Base-by-base conservation (phyloP, 2,113 vertebrate genomes). In the Neolamprologus falcicula region DNA sequence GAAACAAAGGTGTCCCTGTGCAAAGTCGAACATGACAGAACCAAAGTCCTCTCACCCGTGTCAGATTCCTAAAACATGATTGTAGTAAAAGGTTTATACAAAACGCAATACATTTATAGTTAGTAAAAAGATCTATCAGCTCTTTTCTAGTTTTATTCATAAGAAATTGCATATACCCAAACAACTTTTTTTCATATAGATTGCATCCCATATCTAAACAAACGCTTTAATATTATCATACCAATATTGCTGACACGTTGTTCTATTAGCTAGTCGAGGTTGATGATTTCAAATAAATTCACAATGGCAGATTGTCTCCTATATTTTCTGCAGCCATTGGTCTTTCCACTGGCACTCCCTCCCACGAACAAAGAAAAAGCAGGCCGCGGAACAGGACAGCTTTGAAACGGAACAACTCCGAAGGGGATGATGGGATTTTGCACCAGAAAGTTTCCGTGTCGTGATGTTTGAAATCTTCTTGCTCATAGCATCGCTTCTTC, bases 371-470 rank as follows among this genome's bases (percentile, higher is more conserved):
- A 89, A 88, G 42, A 87, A 88, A 40, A 94, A 87, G 86, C 89
- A 55, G 86, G 85, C 81, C 17, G 42, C 84, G 71, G 82, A 73
- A 93, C 92, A 57, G 68, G 55, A 19, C 52, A 12, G 73, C 73
- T 52, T 78, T 78, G 47, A 84, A 91, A 86, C 42, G n/a, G 63
- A 90, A 90, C 85, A 68, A 89, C 85, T 91, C 91, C 68, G 86
- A 54, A 80, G 89, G 89, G 88, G 80, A 88, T 83, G 86, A 92
- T 97, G 97, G 97, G 97, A 97, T 95, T 97, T 97, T 93, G 96
- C 98, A 98, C 97, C 96, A 96, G 95, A 96, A 97, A 96, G 97
- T 97, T 97, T 97, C 97, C 98, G 97, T 97, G 97, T 97, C 97
- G 96, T 97, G 97, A 97, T 97, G 97, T 97, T 98, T 97, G 96